Base-by-base conservation (phyloP, 2,888 invertebrate genomes). In the Hirtodrosophila trivittata region DNA sequence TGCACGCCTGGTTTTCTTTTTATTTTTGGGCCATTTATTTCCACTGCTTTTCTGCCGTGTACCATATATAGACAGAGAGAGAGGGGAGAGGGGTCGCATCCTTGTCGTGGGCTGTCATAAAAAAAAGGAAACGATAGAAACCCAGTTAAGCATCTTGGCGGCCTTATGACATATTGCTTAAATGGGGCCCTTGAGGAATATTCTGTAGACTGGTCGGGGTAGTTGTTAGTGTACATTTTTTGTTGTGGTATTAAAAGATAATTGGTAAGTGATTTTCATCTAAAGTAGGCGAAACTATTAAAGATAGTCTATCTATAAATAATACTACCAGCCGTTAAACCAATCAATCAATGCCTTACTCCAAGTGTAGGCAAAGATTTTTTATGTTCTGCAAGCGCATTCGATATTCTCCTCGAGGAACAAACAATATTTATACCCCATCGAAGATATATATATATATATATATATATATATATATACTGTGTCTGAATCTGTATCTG, bases 61-160 rank as follows among this genome's bases (percentile, higher is more conserved):
- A 21, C 30, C 4, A 30, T 30, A n/a, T 30, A 21, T 21, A 21
- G 18, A 21, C 5, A 16, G 14, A 5, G 16, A 13, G 35, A 35
- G 41, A 25, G 14, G 30, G 16, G 37, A 10, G 37, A 10, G 30
- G 39, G 14, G 49, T 65, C 56, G 66, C 56, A 56, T 52, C 59
- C 60, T 66, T 67, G 67, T 64, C 62, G 35, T 42, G 55, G 52
- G 55, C 49, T 86, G 81, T 83, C 86, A 86, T 86, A 81, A 81
- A 80, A 85, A 73, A 46, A n/a, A 16, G 58, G 51, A 57, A 65
- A 47, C 65, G 75, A 49, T 64, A 58, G 47, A 12, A 62, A 45
- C 52, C 58, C 69, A 81, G 81, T 86, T 86, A 70, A 86, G 73
- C 84, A 81, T 83, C 86, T 86, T 86, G 86, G 86, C 76, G 75